Evolutionary conservation across 2,113 vertebrate genomes (phyloP).

Genomic region (Hippocampus comes): DNA sequence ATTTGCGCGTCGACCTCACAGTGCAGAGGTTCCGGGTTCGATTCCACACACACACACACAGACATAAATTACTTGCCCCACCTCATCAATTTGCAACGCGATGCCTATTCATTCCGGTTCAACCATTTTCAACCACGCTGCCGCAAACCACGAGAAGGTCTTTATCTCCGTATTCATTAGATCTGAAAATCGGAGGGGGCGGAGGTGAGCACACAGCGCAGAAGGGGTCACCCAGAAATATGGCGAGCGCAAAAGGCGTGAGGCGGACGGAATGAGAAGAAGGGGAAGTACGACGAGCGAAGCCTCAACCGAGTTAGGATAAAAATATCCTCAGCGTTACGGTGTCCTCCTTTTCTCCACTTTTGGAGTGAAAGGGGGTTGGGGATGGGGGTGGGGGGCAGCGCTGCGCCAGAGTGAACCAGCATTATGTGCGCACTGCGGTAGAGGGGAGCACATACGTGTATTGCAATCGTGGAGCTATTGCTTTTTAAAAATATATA

Average conservation of each 20-base stretch:
- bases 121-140: conserved; percentile 30
- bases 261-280: conserved; percentile 13
- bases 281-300: conserved; percentile 16
- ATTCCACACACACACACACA: neutral
- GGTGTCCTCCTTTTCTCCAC: conserved; percentile 28
- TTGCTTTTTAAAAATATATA: neutral
- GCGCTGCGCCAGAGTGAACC: conserved; percentile 25
- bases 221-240: conserved; percentile 15
- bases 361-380: conserved; percentile 24
- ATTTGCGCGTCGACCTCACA: conserved; percentile 1
- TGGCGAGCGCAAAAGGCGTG: conserved; percentile 20
- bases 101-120: neutral
- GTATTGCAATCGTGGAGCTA: conserved; percentile 22
- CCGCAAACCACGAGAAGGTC: conserved; percentile 27
- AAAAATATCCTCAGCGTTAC: conserved; percentile 43
- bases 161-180: conserved; percentile 46
- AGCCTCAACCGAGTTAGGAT: conserved; percentile 38
- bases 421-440: conserved; percentile 20
- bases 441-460: conserved; percentile 11
- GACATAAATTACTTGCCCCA: conserved; percentile 27
- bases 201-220: conserved; percentile 13
- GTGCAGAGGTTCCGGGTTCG: too few species aligned
- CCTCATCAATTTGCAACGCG: conserved; percentile 24
- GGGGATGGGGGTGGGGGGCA: neutral
- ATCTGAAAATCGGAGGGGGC: neutral